These are phyloP conservation scores for Hyperoplus immaculatus DNA, from an alignment of 2,797 vertebrate species.

Conservation along the genomic window DNA sequence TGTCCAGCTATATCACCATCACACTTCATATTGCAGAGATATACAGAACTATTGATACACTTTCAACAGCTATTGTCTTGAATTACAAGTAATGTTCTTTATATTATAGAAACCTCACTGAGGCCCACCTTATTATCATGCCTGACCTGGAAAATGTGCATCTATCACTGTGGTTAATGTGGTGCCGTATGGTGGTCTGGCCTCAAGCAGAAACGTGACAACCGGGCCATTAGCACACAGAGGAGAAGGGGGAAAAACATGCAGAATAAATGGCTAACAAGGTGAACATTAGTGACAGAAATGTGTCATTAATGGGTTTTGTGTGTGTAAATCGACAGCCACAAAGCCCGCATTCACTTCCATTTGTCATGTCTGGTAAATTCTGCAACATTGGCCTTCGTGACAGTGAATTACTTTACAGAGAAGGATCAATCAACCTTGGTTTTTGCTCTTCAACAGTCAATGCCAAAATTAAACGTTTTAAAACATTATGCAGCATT, in stretches of 20 bases:
- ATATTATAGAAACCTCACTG: slow-evolving; percentile 4
- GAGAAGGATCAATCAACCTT: background rate
- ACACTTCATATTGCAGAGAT: slow-evolving; percentile 6
- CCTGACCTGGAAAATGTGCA: slow-evolving; percentile 36
- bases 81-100: background rate
- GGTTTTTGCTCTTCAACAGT: background rate
- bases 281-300: background rate
- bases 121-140: background rate
- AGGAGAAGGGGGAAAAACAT: background rate
- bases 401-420: background rate
- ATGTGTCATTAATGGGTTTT: background rate
- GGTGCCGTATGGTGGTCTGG: slow-evolving; percentile 13
- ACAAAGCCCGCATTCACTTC: background rate
- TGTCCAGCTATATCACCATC: slow-evolving; percentile 19
- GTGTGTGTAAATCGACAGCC: background rate
- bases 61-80: background rate
- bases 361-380: background rate
- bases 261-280: background rate
- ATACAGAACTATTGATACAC: background rate
- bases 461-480: background rate
- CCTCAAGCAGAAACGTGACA: slow-evolving; percentile 43
- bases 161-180: slow-evolving; percentile 27
- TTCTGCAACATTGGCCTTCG: background rate
- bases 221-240: slow-evolving; percentile 10
- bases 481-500: background rate